phyloP scores from a whole-genome alignment of 2,888 invertebrate genomes.

The Sphaerophoria taeniata region DNA sequence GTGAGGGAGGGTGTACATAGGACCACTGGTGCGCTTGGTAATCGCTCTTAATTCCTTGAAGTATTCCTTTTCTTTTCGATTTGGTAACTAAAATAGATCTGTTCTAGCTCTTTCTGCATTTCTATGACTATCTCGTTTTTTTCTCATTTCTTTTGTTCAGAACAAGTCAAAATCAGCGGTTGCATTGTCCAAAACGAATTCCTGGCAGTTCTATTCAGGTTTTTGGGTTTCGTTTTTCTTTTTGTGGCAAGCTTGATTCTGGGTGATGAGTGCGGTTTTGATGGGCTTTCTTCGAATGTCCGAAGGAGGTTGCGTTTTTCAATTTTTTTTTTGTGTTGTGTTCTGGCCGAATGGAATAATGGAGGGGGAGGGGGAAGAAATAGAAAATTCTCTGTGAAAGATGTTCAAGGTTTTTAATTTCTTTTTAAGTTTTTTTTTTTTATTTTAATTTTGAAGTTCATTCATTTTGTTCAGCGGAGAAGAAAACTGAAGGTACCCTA shows the following conservation, averaged over 20 bases:
- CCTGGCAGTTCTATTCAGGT: constrained; percentile 64
- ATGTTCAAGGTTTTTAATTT: constrained; percentile 40
- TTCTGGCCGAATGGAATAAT: not conserved
- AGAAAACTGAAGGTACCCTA: not conserved
- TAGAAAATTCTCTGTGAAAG: constrained; percentile 12
- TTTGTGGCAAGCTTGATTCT: constrained; percentile 14
- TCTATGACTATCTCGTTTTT: not conserved
- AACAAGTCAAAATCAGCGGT: constrained; percentile 67
- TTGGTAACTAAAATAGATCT: constrained; percentile 35
- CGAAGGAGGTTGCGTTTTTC: not conserved
- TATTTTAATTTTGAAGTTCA: not conserved
- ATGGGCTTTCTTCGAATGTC: constrained; percentile 42
- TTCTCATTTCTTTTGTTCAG: not conserved
- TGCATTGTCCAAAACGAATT: constrained; percentile 63
- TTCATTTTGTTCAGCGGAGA: not conserved
- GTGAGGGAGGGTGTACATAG: not conserved
- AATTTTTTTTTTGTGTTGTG: not conserved
- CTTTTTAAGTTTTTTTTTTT: not conserved
- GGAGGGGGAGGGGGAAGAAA: not conserved
- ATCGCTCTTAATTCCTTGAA: constrained; percentile 75
- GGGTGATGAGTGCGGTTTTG: constrained; percentile 38
- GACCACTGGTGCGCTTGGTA: constrained; percentile 66
- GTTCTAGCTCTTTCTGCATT: constrained; percentile 1
- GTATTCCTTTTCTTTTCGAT: constrained; percentile 72
- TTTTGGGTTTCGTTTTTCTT: constrained; percentile 43